Base-by-base conservation (phyloP, 2,797 vertebrate species). In the Anas georgica region DNA sequence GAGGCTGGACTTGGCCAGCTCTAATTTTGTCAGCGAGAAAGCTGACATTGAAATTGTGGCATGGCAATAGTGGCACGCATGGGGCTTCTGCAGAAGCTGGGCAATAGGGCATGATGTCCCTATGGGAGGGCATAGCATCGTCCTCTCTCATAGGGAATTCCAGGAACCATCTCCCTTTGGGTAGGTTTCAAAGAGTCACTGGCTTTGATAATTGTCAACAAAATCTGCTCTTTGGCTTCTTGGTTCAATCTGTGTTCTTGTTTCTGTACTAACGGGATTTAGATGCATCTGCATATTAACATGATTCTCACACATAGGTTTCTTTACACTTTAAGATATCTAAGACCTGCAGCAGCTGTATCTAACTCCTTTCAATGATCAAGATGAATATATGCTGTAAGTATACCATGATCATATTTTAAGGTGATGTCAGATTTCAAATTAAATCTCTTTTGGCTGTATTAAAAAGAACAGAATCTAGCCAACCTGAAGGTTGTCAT, bases 381-480 rank as follows among this genome's bases (percentile, higher is more conserved):
- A 21, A 68, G 75, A 88, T 90, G n/a, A 81, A 95, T 60, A n/a
- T 76, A 60, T 25, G 50, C 76, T 77, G 9, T 86, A 94, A 88
- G 95, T 89, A 81, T 83, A 76, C 64, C 48, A 14, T 74, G 74
- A 88, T 94, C 73, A 78, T 73, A 96, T 96, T 97, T 97, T 92
- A 96, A 93, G 88, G 67, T 70, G 35, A 96, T 96, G 68, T 95
- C 77, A 95, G 91, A 76, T 94, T 96, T 96, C 90, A 97, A 96
- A 95, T 97, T 96, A 97, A 97, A 96, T 95, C 90, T 92, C 87
- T 56, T 83, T 97, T 97, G 93, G 79, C 93, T 88, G 11, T 90
- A 91, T 95, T 92, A 94, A 94, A 92, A 92, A 90, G 55, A 82
- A 93, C 91, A 86, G 83, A 95, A 96, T 91, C 52, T 31, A 83